Percentiles rank a stretch among this genome's conserved stretches.
These are phyloP conservation scores for Nephila pilipes DNA, from an alignment of 1,140 invertebrate species.

Conservation along the genomic window DNA sequence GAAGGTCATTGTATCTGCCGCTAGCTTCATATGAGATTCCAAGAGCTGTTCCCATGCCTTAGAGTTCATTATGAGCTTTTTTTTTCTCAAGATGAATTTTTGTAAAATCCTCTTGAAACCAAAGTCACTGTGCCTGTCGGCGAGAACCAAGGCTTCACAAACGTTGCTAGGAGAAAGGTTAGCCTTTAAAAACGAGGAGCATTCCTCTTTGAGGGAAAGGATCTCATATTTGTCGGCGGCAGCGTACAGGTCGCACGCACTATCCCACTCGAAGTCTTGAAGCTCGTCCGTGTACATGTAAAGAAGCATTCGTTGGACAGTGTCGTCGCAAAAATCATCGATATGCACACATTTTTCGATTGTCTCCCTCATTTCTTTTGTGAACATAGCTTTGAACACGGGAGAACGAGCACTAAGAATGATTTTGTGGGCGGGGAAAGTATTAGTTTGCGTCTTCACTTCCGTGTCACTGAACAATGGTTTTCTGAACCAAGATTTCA, in stretches of 20 bases:
- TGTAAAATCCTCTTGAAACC: not conserved
- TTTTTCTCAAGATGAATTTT: not conserved
- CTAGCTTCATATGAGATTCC: too few relatives aligned
- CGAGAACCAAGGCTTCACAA: not conserved
- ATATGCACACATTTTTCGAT: constrained; percentile 82
- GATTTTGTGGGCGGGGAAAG: constrained; percentile 79
- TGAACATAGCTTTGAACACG: constrained; percentile 81
- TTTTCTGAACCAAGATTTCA: not conserved
- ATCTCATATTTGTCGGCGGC: not conserved
- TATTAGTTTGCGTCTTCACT: constrained; percentile 77
- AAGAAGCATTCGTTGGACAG: not conserved
- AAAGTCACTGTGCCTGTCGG: not conserved
- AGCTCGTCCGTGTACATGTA: not conserved
- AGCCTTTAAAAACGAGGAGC: not conserved
- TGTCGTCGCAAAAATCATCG: not conserved
- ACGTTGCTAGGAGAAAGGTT: not conserved
- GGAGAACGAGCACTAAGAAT: constrained; percentile 80
- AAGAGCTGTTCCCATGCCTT: too few relatives aligned
- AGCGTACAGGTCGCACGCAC: not conserved
- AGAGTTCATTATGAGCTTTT: too few relatives aligned
- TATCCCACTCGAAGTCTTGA: not conserved
- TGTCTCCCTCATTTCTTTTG: constrained; percentile 79
- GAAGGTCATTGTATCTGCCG: too few relatives aligned
- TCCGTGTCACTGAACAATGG: constrained; percentile 78
- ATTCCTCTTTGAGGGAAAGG: not conserved